Percentiles rank a stretch among this genome's conserved stretches.
Conservation (phyloP, 2,113 vertebrate genomes). For the Procavia capensis region DNA sequence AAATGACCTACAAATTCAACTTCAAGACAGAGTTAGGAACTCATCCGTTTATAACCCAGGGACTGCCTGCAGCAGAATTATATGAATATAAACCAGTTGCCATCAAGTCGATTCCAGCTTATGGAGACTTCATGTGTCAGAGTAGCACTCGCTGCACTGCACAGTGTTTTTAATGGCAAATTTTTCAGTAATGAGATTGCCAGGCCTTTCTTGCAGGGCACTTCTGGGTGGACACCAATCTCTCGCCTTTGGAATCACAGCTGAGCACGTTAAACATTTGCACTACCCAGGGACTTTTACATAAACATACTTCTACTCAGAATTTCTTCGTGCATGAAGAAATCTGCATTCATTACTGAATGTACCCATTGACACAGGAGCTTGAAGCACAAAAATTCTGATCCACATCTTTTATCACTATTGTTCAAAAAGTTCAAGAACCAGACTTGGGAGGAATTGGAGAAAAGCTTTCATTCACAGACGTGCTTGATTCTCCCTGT, state of each 20-base stretch:
- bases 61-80: background rate
- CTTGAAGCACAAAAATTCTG: background rate
- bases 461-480: constrained; percentile 38
- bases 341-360: background rate
- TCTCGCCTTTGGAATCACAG: background rate
- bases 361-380: background rate
- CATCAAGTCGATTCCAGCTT: background rate
- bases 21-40: no score
- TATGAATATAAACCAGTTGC: background rate
- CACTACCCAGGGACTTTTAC: background rate
- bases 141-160: background rate
- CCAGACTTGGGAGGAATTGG: background rate
- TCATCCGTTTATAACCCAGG: no score
- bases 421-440: constrained; percentile 13
- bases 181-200: background rate
- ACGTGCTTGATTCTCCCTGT: constrained; percentile 59
- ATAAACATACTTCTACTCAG: background rate
- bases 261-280: background rate
- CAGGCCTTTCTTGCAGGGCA: background rate
- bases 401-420: background rate
- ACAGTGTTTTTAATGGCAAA: background rate
- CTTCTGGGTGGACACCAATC: background rate
- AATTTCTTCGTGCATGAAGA: constrained; percentile 12
- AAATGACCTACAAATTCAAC: no score
- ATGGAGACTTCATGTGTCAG: background rate